Base-by-base conservation (phyloP, 2,797 vertebrate genomes). In the Harpagifer antarcticus region DNA sequence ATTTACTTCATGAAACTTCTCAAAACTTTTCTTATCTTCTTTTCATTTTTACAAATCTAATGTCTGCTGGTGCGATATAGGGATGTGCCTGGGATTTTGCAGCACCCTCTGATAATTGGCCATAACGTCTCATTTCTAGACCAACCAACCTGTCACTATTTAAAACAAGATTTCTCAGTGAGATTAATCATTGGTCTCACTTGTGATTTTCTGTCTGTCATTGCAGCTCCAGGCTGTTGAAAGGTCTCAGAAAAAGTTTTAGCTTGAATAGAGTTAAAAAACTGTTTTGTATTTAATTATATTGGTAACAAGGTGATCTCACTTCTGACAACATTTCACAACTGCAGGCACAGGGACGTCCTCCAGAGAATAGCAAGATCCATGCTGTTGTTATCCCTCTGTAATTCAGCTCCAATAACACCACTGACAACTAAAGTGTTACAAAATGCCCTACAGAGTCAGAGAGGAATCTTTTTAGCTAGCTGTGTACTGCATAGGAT, bases 391-490 rank as follows among this genome's bases (percentile, higher is more conserved):
- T 49, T 69, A 69, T 62, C 15, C 48, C 55, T 61, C 9, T 58
- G 23, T 73, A 64, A 74, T 77, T 70, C 74, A 49, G 19, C 53
- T 62, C 56, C 73, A 83, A 78, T 83, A 77, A 79, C 55, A 76
- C 57, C 54, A 43, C 71, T 83, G 77, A 85, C 79, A 69, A 65
- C 42, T 54, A 33, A 59, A 79, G 66, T 59, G 62, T 66, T 65
- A 56, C 58, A 43, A 77, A 74, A 86, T 54, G 72, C 73, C 48
- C 68, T 20, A 23, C 62, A 72, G 72, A 76, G 78, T 77, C 50
- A 69, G 70, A 81, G 57, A 73, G 12, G 47, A 67, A 63, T 49
- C 17, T 56, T 75, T 65, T 82, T 69, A 37, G 27, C 12, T 33
- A 9, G n/a, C 6, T 45, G 68, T 74, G 53, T 52, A 54, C 68